phyloP scores from a whole-genome alignment of 37 sponge, comb jelly and placozoan genomes.

The Crambe crambe region DNA sequence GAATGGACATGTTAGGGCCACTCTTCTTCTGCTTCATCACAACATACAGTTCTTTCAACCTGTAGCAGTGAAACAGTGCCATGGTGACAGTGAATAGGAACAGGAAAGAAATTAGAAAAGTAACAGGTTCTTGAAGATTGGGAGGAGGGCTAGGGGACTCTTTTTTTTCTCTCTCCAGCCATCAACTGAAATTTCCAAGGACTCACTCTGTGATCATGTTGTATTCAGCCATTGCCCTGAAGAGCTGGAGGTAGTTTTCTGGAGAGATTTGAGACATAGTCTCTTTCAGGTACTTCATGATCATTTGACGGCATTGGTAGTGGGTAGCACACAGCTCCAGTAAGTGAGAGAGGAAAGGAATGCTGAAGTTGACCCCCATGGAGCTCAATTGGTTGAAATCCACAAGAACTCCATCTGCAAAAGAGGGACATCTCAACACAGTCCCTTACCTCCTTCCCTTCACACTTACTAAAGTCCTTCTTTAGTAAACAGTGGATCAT shows the following conservation, averaged over 20 bases:
- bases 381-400: not conserved
- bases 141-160: no score
- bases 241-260: not conserved
- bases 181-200: not conserved
- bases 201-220: not conserved
- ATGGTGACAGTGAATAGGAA: no score
- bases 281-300: not conserved
- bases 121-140: not conserved
- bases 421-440: no score
- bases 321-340: not conserved
- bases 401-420: not conserved
- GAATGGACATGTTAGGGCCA: not conserved
- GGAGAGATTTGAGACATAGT: not conserved
- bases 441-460: no score
- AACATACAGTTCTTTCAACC: not conserved
- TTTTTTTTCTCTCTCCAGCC: no score
- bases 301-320: not conserved
- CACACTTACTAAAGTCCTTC: constrained; percentile 18
- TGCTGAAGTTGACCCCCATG: not conserved
- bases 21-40: not conserved
- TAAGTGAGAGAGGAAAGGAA: not conserved
- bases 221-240: not conserved
- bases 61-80: not conserved
- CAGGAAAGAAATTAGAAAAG: not conserved
- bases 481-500: constrained; percentile 6